phyloP scores from a whole-genome alignment of 1,140 invertebrate species.

The Drosophila chauvacae region DNA sequence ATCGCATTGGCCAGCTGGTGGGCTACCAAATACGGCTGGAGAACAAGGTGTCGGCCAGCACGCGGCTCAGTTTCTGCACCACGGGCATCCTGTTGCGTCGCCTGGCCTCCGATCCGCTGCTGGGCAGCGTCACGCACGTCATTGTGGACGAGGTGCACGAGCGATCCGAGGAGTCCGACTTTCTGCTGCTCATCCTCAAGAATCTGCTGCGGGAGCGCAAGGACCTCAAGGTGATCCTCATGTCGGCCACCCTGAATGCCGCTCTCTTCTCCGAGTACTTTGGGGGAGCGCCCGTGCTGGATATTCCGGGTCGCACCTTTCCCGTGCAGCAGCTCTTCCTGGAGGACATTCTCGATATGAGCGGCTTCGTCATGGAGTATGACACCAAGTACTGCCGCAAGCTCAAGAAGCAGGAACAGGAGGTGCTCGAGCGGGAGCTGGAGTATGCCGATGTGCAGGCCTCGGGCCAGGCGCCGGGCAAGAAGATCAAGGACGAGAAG shows the following conservation, averaged over 20 bases:
- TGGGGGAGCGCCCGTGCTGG: constrained; percentile 88
- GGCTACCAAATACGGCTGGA: constrained; percentile 94
- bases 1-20: constrained; percentile 91
- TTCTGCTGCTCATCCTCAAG: constrained; percentile 92
- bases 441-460: constrained; percentile 87
- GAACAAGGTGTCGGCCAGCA: constrained; percentile 91
- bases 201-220: constrained; percentile 88
- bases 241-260: constrained; percentile 95
- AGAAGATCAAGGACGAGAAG: constrained; percentile 89
- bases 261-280: constrained; percentile 93
- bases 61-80: constrained; percentile 94
- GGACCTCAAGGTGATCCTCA: constrained; percentile 92
- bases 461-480: constrained; percentile 85
- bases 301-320: constrained; percentile 92
- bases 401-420: constrained; percentile 86
- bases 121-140: constrained; percentile 90
- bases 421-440: constrained; percentile 71
- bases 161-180: constrained; percentile 94
- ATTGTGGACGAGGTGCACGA: constrained; percentile 97
- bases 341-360: constrained; percentile 90
- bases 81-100: constrained; percentile 94
- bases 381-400: constrained; percentile 88
- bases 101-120: constrained; percentile 89
- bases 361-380: constrained; percentile 89
- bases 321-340: constrained; percentile 92